Evolutionary conservation across 2,113 vertebrate species (phyloP).

Genomic region (Seriola aureovittata): DNA sequence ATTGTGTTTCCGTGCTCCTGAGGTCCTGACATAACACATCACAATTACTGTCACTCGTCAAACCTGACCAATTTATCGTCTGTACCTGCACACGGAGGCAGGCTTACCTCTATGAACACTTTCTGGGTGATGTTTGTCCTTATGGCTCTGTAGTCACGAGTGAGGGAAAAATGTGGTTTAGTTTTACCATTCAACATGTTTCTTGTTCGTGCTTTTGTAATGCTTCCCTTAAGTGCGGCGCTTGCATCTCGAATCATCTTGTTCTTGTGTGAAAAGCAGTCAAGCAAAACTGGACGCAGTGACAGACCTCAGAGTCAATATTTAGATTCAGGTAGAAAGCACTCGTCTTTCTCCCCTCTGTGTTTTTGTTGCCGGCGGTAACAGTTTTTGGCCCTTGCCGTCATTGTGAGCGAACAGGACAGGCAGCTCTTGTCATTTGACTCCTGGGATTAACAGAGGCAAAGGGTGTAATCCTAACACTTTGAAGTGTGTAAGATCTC

Average conservation of each 20-base stretch:
- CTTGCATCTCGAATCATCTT: slow-evolving; percentile 44
- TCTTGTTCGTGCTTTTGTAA: slow-evolving; percentile 22
- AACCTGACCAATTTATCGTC: slow-evolving; percentile 12
- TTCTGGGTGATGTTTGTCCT: not conserved
- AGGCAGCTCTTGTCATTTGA: slow-evolving; percentile 61
- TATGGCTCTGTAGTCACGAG: not conserved
- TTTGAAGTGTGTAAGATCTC: slow-evolving; percentile 70
- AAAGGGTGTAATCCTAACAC: slow-evolving; percentile 67
- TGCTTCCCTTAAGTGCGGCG: not conserved
- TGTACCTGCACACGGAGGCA: not conserved
- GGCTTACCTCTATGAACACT: not conserved
- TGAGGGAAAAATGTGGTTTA: slow-evolving; percentile 4
- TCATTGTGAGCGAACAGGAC: slow-evolving; percentile 52
- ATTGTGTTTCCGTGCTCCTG: not conserved
- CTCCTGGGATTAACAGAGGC: slow-evolving; percentile 63
- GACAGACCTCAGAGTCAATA: slow-evolving; percentile 52
- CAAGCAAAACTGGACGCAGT: slow-evolving; percentile 8
- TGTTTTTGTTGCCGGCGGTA: slow-evolving; percentile 41
- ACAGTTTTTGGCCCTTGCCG: slow-evolving; percentile 33
- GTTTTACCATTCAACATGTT: not conserved
- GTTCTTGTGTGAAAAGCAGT: slow-evolving; percentile 31
- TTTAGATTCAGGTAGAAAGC: slow-evolving; percentile 40
- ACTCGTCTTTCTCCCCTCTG: slow-evolving; percentile 8
- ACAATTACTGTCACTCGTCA: slow-evolving; percentile 43
- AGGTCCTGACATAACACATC: slow-evolving; percentile 28